Conservation (phyloP, 2,888 invertebrate genomes). For the Apamea crenata region DNA sequence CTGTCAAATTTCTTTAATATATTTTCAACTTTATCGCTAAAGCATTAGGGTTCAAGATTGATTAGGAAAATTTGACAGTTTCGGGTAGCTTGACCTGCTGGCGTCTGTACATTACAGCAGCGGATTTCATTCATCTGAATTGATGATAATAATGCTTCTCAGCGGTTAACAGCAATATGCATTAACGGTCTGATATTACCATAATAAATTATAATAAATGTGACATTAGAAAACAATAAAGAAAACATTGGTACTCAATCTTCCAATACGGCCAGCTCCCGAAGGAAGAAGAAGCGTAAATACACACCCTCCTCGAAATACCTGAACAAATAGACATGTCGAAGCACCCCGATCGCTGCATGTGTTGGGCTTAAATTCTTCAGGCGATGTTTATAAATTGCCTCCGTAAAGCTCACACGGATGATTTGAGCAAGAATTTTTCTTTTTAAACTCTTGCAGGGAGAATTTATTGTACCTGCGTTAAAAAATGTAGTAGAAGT, state of each 20-base stretch:
- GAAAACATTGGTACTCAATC: background rate
- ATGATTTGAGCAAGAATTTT: conserved; percentile 48
- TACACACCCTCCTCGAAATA: conserved; percentile 9
- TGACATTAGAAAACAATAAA: background rate
- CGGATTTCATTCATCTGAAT: no score
- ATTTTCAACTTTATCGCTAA: no score
- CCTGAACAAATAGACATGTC: conserved; percentile 46
- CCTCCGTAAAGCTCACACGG: conserved; percentile 22
- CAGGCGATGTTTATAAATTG: conserved; percentile 54
- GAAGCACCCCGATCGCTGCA: conserved; percentile 21
- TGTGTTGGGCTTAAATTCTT: conserved; percentile 46
- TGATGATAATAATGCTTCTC: background rate
- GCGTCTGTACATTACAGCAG: no score
- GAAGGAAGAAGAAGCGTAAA: conserved; percentile 7
- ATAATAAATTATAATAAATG: background rate
- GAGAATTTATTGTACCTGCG: background rate
- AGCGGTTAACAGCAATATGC: background rate
- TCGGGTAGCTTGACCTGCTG: no score
- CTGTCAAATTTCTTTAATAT: no score
- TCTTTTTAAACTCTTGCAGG: conserved; percentile 21
- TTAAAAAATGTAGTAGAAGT: background rate
- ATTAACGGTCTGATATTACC: background rate
- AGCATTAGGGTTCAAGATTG: no score
- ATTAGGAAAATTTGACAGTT: no score
- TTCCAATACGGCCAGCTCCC: background rate